These are phyloP conservation scores for Drosophila auraria DNA, from an alignment of 1,140 invertebrate species.

Conservation along the genomic window DNA sequence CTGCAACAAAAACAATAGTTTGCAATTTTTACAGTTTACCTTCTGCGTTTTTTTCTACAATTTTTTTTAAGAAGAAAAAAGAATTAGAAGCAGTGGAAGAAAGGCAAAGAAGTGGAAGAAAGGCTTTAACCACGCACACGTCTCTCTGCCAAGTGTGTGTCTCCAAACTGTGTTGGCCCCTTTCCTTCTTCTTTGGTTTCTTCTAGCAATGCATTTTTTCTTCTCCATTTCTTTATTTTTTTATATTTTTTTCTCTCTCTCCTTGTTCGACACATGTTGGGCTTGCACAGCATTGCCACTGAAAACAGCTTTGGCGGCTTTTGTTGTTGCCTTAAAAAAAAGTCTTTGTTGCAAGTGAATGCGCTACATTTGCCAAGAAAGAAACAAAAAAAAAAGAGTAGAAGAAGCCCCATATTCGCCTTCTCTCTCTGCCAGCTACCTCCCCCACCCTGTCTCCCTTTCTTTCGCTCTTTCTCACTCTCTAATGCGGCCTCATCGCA, in stretches of 20 bases:
- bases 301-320: constrained; percentile 49
- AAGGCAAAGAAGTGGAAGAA: constrained; percentile 23
- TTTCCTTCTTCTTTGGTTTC: neutral
- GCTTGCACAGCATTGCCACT: constrained; percentile 43
- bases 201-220: constrained; percentile 12
- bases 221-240: constrained; percentile 14
- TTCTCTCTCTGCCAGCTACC: neutral
- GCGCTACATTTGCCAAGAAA: constrained; percentile 68
- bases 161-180: constrained; percentile 1
- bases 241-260: neutral
- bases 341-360: constrained; percentile 72
- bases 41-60: constrained; percentile 5
- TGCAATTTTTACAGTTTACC: constrained; percentile 57
- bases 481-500: constrained; percentile 42
- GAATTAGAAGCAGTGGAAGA: neutral
- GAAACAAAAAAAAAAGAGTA: neutral
- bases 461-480: neutral
- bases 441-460: neutral
- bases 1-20: constrained; percentile 69
- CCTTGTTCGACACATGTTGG: constrained; percentile 39
- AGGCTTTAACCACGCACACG: constrained; percentile 23
- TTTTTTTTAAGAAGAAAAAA: neutral
- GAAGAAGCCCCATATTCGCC: constrained; percentile 12
- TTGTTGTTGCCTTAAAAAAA: constrained; percentile 54
- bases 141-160: constrained; percentile 12